Base-by-base conservation (phyloP, 2,888 invertebrate species). In the Blastobasis adustella region DNA sequence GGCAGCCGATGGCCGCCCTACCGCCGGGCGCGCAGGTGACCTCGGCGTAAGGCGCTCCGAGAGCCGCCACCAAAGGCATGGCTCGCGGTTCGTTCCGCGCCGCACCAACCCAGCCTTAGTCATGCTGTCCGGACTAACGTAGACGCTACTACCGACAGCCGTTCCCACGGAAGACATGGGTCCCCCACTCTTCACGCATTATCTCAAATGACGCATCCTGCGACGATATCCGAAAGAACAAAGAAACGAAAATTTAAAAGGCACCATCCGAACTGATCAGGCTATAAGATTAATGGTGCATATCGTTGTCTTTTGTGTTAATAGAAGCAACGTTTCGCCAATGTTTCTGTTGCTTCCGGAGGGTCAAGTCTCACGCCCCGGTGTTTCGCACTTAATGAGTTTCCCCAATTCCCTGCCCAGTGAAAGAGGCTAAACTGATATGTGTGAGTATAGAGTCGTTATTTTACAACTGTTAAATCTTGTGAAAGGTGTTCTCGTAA, bases 31-130 rank as follows among this genome's bases (percentile, higher is more conserved):
- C 56, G 62, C 53, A 58, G 58, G 58, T 73, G 79, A 82, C 79
- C 82, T 75, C 76, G 61, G 72, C 68, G 73, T 72, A 70, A 79
- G 82, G 83, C 80, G 82, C 80, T 69, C 68, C 68, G 61, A 63
- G 70, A 68, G 70, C 71, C 72, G 76, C 71, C 82, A 77, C 79
- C 82, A 77, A 76, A 67, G 61, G 76, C 82, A 79, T 82, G 86
- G 65, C 65, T 66, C 56, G 64, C 73, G 64, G 65, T 86, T 85
- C 82, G 85, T 82, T 81, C 81, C 85, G 75, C 76, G 66, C 62
- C 67, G 63, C 66, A 57, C 54, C 49, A 53, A 76, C 76, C 66
- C 62, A 68, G 63, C 66, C 58, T 55, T 50, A 53, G 61, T 69
- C 73, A 68, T 69, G 67, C 66, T 61, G 60, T 53, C 56, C 61